Evolutionary conservation across 2,113 vertebrate species (phyloP).

Genomic region (Barbus barbus): DNA sequence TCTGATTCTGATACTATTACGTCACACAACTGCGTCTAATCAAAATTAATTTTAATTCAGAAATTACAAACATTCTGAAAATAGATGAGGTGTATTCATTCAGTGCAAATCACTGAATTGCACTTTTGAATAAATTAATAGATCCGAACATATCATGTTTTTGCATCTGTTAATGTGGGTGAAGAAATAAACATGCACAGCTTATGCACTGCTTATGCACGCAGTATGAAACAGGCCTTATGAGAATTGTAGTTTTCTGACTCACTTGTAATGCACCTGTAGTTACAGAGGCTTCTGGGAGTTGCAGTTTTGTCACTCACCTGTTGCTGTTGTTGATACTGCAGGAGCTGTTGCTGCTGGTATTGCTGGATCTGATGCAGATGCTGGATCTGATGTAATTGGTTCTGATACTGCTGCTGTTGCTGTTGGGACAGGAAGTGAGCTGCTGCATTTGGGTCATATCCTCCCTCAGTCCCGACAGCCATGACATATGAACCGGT

Average conservation of each 20-base stretch:
- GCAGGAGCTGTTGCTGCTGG: slow-evolving; percentile 80
- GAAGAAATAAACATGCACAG: background rate
- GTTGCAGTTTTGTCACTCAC: slow-evolving; percentile 51
- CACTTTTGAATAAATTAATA: background rate
- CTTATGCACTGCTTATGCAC: background rate
- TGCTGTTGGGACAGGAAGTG: slow-evolving; percentile 75
- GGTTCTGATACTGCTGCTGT: slow-evolving; percentile 73
- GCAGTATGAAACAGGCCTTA: background rate
- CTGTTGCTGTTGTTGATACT: slow-evolving; percentile 79
- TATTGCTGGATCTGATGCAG: slow-evolving; percentile 80
- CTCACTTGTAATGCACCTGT: background rate
- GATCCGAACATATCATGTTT: too few species aligned
- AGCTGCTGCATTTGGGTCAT: slow-evolving; percentile 68
- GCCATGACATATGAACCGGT: slow-evolving; percentile 83
- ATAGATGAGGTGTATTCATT: too few species aligned
- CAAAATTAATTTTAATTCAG: too few species aligned
- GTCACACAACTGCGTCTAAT: too few species aligned
- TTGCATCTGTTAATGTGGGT: background rate
- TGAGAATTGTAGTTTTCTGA: background rate
- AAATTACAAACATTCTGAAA: background rate
- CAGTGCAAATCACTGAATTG: background rate
- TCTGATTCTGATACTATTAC: too few species aligned
- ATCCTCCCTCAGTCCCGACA: slow-evolving; percentile 66
- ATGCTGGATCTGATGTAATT: slow-evolving; percentile 78
- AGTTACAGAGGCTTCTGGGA: background rate